Evolutionary conservation across 1,140 invertebrate species (phyloP), one percentile per base, ranked within the genome.

Genomic region (Acromyrmex charruanus): DNA sequence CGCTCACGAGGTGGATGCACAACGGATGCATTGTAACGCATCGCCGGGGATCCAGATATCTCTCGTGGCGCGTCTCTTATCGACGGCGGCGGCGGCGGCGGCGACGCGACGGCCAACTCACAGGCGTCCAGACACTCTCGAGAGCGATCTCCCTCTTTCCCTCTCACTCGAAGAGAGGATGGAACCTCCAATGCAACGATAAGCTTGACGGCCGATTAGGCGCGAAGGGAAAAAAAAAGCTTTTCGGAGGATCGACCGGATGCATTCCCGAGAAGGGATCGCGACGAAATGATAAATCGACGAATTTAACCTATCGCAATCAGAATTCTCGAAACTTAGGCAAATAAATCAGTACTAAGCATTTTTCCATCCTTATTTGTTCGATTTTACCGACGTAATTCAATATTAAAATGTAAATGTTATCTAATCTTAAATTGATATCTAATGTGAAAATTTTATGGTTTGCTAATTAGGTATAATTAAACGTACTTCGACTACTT

Each of bases 11-110:
- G 65, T 81, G 75, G 63, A 88, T 63, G 87, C 85, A 93, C 92
- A 93, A 92, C 86, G 91, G 53, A 77, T 61, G 90, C 90, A 92
- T 93, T 93, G 90, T 92, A 77, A 80, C 77, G 25, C 66, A 69
- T 69, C 66, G 18, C 44, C 80, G 12, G 39, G 68, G 58, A 75
- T 63, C 68, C 86, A 77, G 91, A 92, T 92, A 92, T 88, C 81
- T 88, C 77, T 39, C 59, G 89, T 49, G 81, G 66, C 63, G 69
- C 80, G 86, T 58, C 88, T 89, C 90, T 93, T 92, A 92, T 90
- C 88, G 85, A 53, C 49, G 63, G 58, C 63, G 81, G 61, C 68
- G 66, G 28, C 31, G 74, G 21, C 55, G 68, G 55, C 84, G 65
- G 49, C 39, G 44, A 16, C 55, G 49, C 49, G 55, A 9, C 86